Evolutionary conservation across 37 sponge, comb jelly and placozoan genomes (phyloP).

Genomic region (Eunapius fragilis): DNA sequence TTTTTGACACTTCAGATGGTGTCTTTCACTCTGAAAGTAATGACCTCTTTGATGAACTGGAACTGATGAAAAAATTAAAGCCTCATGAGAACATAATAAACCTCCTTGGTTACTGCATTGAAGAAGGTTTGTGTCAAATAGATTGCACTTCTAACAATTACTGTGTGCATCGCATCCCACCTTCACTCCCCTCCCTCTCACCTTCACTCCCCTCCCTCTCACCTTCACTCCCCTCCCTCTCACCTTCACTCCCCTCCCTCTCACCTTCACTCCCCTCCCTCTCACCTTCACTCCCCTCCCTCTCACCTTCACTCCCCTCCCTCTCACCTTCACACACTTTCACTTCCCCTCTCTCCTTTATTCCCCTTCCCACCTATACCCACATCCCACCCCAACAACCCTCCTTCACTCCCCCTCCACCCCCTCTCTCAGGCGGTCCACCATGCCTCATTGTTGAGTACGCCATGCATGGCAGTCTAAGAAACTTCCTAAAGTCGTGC

Average conservation of each 20-base stretch:
- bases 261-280: not conserved
- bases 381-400: not conserved
- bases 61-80: constrained; percentile 45
- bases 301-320: not conserved
- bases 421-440: constrained; percentile 13
- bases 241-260: not conserved
- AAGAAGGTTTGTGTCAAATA: constrained; percentile 14
- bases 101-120: constrained; percentile 39
- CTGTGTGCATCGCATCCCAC: not conserved
- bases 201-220: not conserved
- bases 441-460: constrained; percentile 53
- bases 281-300: not conserved
- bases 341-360: no score
- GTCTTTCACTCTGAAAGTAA: constrained; percentile 2
- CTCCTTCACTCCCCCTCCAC: not conserved
- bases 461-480: constrained; percentile 31
- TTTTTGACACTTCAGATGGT: not conserved
- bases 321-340: no score
- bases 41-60: constrained; percentile 46
- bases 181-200: not conserved
- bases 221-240: not conserved
- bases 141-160: not conserved
- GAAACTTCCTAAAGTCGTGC: constrained; percentile 10
- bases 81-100: constrained; percentile 57
- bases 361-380: not conserved